Percentiles rank a stretch among this genome's conserved stretches.
These are phyloP conservation scores for Chondrosia reniformis DNA, from an alignment of 37 sponge, comb jelly and placozoan species.

Conservation along the genomic window DNA sequence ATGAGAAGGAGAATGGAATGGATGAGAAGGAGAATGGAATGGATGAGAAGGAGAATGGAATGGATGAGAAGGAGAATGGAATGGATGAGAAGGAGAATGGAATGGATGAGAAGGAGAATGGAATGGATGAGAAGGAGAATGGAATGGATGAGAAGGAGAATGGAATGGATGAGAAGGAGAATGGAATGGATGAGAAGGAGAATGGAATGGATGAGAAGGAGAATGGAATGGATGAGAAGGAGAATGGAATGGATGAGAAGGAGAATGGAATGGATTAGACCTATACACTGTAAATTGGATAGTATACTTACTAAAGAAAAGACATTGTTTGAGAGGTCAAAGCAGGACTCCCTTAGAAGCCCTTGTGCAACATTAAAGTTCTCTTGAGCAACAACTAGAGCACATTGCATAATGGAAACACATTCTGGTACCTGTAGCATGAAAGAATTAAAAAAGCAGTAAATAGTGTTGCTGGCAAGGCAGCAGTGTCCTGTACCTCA, in stretches of 20 bases:
- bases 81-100: not conserved
- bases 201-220: slow-evolving; percentile 1
- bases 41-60: not conserved
- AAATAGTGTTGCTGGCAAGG: not conserved
- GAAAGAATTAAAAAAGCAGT: not conserved
- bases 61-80: too few relatives aligned
- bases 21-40: too few relatives aligned
- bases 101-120: too few relatives aligned
- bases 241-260: not conserved
- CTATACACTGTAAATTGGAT: too few relatives aligned
- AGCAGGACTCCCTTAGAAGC: not conserved
- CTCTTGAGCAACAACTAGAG: slow-evolving; percentile 35
- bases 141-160: not conserved
- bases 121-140: not conserved
- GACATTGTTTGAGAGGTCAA: slow-evolving; percentile 12
- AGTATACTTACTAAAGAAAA: slow-evolving; percentile 1
- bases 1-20: too few relatives aligned
- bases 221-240: not conserved
- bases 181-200: not conserved
- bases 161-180: not conserved
- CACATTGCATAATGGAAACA: not conserved
- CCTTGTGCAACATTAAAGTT: slow-evolving; percentile 26
- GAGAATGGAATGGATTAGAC: not conserved
- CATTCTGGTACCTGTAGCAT: not conserved
- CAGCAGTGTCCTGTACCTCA: too few relatives aligned